These are phyloP conservation scores for Spatulosminthurus flaviceps DNA, from an alignment of 2,888 invertebrate genomes.

Conservation along the genomic window DNA sequence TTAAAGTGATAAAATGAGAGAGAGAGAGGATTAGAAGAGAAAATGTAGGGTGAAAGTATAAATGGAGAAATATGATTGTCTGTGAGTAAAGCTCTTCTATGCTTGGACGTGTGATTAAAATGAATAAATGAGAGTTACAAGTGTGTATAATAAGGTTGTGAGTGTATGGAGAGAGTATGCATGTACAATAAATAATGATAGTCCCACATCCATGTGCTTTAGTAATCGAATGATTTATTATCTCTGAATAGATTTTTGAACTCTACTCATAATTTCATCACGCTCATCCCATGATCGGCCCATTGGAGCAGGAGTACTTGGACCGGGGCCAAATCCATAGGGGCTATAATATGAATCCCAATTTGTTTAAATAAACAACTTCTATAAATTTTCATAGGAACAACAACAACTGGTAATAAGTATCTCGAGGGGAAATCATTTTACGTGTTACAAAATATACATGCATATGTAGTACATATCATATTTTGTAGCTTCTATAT, in stretches of 20 bases:
- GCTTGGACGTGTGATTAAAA: not conserved
- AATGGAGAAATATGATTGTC: not conserved
- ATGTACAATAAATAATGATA: too few relatives aligned
- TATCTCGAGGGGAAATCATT: not conserved
- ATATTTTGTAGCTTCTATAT: too few relatives aligned
- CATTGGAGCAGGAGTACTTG: not conserved
- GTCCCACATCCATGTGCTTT: too few relatives aligned
- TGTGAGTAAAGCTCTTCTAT: not conserved
- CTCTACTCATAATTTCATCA: not conserved
- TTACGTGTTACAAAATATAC: too few relatives aligned
- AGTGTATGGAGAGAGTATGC: too few relatives aligned
- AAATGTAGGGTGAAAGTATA: too few relatives aligned
- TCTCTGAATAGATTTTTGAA: constrained; percentile 24
- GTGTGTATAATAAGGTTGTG: too few relatives aligned
- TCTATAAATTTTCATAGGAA: not conserved
- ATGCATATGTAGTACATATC: too few relatives aligned
- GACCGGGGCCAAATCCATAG: constrained; percentile 15
- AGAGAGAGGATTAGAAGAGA: too few relatives aligned
- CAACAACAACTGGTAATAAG: not conserved
- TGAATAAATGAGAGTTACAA: not conserved
- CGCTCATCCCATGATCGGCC: not conserved
- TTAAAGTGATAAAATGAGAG: too few relatives aligned
- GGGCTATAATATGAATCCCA: not conserved
- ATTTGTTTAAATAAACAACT: not conserved
- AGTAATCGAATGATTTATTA: constrained; percentile 25